Base-by-base conservation (phyloP, 1,140 invertebrate genomes). In the Listronotus bonariensis region DNA sequence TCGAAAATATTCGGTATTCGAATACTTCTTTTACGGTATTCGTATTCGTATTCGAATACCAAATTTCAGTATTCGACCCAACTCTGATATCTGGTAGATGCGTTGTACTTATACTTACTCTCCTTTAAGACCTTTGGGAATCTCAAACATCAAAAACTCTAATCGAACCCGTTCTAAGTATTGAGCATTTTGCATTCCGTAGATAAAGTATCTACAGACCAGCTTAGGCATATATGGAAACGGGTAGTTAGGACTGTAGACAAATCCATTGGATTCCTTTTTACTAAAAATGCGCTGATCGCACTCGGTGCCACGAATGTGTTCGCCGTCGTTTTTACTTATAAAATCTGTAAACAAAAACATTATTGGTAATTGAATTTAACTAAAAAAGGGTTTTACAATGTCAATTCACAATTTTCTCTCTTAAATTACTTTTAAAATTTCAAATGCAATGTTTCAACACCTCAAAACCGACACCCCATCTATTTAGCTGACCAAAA, bases 201-300 rank as follows among this genome's bases (percentile, higher is more conserved):
- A 97, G 77, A 98, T 92, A 86, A 96, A 97, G 84, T 98, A 98
- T 80, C 92, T 90, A 84, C 96, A 98, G 66, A 96, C 92, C 77
- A 95, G 90, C 85, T 97, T 96, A 69, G 89, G 89, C 80, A 95
- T 91, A 82, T 97, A 97, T 48, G 90, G 90, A 82, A 88, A 94
- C 72, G 96, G 96, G 84, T 92, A 98, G 83, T 96, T 96, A 68
- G 96, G 96, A 82, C 94, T 96, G 80, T 91, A 93, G 68, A 98
- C 92, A 76, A 85, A 88, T 69, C 96, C 96, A 70, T 86, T 89
- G 45, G 92, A 95, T 82, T 95, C 91, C 81, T 93, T 93, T 82
- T 91, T 89, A 81, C 92, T 95, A 72, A 97, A 86, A 76, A 98
- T 96, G 81, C 95, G 93, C 80, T 97, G 95, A 83, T 98, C 96